A percentile compares a stretch with the other conserved stretches of the same genome.
Evolutionary conservation across 2,797 vertebrate species (phyloP).

Genomic region (Staurois parvus): DNA sequence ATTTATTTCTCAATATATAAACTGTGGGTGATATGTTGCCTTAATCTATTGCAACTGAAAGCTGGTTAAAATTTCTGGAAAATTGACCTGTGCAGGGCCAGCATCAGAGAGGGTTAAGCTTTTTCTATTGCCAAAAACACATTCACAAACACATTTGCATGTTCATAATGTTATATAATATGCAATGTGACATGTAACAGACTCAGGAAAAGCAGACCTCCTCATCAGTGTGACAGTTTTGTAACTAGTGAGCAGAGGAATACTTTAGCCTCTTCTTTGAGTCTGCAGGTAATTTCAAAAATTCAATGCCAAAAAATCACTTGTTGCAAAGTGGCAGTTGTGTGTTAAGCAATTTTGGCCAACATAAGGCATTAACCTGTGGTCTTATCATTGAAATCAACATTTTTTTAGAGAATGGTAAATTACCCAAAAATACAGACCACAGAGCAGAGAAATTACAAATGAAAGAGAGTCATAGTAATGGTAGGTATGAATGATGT

Average conservation of each 20-base stretch:
- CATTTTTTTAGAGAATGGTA: too few relatives aligned
- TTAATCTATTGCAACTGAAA: not conserved
- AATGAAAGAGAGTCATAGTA: not conserved
- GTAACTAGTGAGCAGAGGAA: not conserved
- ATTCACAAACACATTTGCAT: too few relatives aligned
- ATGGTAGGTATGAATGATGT: not conserved
- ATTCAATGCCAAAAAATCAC: not conserved
- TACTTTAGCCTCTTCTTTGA: not conserved
- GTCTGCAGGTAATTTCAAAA: not conserved
- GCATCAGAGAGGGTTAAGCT: not conserved
- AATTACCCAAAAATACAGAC: not conserved
- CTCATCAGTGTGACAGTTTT: too few relatives aligned
- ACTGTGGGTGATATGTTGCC: too few relatives aligned
- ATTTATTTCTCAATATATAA: too few relatives aligned
- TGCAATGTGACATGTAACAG: not conserved
- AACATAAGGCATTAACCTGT: too few relatives aligned
- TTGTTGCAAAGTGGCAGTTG: too few relatives aligned
- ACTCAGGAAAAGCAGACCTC: not conserved
- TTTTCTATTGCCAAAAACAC: not conserved
- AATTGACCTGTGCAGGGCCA: not conserved
- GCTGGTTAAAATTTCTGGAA: not conserved
- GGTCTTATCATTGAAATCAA: too few relatives aligned
- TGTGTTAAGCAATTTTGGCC: too few relatives aligned
- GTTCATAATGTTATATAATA: not conserved
- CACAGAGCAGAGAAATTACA: not conserved